Evolutionary conservation across 2,113 vertebrate genomes (phyloP), one percentile per base, ranked within the genome.

Genomic region (Bubo scandiacus): DNA sequence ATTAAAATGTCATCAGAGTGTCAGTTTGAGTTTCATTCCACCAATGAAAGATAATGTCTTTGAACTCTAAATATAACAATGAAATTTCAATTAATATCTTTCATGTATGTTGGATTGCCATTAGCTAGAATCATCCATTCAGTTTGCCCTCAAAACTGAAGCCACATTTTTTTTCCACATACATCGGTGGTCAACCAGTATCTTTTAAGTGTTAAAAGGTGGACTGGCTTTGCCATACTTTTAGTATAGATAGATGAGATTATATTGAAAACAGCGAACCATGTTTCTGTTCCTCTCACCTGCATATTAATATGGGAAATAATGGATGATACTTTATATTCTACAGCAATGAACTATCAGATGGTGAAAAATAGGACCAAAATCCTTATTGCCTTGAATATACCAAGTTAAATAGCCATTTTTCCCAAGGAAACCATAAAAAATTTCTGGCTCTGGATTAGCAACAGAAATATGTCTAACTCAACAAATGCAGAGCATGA

Each of bases 21-120:
- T 95, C 73, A 80, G 73, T 93, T 78, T 92, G 67, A 93, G 75
- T 74, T 93, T 97, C 38, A 22, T 97, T 97, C 89, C 86, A 97
- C 86, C 79, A 86, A 38, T 63, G 29, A 65, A 96, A 96, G 85
- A 97, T 86, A 94, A 94, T 88, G 80, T 92, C 81, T 91, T 90
- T 97, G 89, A 97, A 98, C 49, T 85, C 85, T 85, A 94, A 97
- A 97, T 85, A 91, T 77, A 93, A 96, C 91, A 1, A 92, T 83
- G 83, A 93, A 74, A 96, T 97, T 97, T 96, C 92, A 96, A 57
- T 97, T 95, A 86, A 87, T 90, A 57, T 83, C 9, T 92, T 96
- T 78, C n/a, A 32, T 47, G 45, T 45, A 22, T 43, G 14, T 84
- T 63, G 51, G 26, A 59, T 68, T 85, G 43, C 47, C 52, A 68